Evolutionary conservation across 2,113 vertebrate genomes (phyloP).

Genomic region (Emydocephalus ijimae): DNA sequence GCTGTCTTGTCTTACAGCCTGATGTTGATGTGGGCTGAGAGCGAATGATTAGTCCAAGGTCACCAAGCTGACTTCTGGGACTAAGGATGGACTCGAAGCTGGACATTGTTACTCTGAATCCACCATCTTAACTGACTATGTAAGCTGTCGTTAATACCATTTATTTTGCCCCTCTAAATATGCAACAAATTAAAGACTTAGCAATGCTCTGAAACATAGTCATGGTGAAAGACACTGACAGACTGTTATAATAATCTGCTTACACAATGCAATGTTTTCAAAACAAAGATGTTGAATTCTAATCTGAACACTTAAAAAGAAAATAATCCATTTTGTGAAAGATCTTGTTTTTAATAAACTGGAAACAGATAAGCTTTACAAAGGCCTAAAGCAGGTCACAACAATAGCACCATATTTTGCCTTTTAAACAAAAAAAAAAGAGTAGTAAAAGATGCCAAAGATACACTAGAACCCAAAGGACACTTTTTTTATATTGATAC

Average conservation of each 20-base stretch:
- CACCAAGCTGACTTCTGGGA: neutral
- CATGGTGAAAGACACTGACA: slow-evolving; percentile 14
- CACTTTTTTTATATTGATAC: neutral
- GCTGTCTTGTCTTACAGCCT: neutral
- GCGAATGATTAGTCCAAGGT: neutral
- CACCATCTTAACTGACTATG: neutral
- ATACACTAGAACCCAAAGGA: neutral
- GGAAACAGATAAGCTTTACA: neutral
- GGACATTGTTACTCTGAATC: neutral
- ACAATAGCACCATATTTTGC: neutral
- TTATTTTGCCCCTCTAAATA: slow-evolving; percentile 30
- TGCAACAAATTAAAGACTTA: neutral
- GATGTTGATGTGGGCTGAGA: neutral
- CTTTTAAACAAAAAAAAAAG: neutral
- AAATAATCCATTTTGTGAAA: neutral
- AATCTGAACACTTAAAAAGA: neutral
- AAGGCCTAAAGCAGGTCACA: neutral
- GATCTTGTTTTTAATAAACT: neutral
- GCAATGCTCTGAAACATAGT: slow-evolving; percentile 17
- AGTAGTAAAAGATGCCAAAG: neutral
- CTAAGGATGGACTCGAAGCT: neutral
- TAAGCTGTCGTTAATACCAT: neutral
- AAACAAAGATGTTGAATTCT: slow-evolving; percentile 14
- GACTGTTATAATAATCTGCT: slow-evolving; percentile 12
- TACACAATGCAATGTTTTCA: slow-evolving; percentile 3